Conservation (phyloP, 2,113 vertebrate genomes). For the Acrocephalus kingi region DNA sequence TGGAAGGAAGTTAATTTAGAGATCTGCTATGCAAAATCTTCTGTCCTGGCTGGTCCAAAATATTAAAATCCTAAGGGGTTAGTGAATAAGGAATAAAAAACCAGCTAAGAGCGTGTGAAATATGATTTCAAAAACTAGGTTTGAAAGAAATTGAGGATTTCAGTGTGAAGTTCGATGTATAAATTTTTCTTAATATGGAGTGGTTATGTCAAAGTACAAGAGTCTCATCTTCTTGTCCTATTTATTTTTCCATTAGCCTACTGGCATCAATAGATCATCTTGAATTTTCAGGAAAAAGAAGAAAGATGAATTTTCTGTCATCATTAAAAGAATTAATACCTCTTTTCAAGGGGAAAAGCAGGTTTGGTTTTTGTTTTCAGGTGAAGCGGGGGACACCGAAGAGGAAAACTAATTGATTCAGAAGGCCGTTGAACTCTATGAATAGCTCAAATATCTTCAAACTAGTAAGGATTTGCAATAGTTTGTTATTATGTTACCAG, state of each 20-base stretch:
- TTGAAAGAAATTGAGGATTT: background rate
- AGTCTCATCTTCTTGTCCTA: background rate
- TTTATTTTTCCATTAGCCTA: background rate
- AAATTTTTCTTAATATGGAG: background rate
- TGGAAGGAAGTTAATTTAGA: background rate
- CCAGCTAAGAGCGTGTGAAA: background rate
- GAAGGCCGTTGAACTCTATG: background rate
- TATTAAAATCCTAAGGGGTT: background rate
- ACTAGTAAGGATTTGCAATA: background rate
- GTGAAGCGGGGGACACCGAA: background rate
- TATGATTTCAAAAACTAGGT: background rate
- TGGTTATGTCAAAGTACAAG: background rate
- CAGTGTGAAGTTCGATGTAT: background rate
- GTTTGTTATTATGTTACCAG: background rate
- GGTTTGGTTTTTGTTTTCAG: background rate
- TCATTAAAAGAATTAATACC: background rate
- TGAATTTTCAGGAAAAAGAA: background rate
- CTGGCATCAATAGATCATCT: background rate
- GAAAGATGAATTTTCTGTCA: background rate
- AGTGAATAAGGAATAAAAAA: background rate
- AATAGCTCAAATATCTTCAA: background rate
- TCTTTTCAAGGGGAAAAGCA: background rate
- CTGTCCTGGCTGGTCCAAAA: background rate
- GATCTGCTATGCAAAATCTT: background rate
- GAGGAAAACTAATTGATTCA: background rate